Evolutionary conservation across 2,113 vertebrate species (phyloP).

Genomic region (Anoura caudifer): DNA sequence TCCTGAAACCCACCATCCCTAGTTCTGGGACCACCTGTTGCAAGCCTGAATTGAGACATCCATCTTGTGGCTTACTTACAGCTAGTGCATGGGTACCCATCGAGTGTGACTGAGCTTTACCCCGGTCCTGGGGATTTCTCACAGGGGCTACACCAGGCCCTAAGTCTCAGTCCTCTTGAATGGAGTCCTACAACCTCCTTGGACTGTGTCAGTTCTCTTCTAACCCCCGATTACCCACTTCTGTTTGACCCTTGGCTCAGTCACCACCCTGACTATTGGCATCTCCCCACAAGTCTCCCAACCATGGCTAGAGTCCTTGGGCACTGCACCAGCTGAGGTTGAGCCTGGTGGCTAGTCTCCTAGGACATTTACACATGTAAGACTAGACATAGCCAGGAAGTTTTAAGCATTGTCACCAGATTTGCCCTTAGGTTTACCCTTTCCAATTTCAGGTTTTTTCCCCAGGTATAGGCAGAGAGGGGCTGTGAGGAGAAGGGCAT

Average conservation of each 20-base stretch:
- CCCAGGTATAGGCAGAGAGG: not conserved
- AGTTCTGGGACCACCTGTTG: not conserved
- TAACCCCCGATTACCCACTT: too few species aligned
- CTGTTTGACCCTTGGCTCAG: accelerated
- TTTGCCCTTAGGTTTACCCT: too few species aligned
- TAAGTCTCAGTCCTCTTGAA: not conserved
- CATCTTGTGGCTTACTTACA: accelerated
- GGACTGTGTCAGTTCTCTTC: not conserved
- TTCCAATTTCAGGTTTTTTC: not conserved
- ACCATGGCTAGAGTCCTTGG: not conserved
- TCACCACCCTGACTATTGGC: accelerated
- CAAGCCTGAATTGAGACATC: not conserved
- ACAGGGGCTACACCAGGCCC: not conserved
- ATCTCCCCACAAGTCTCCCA: not conserved
- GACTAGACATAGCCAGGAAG: not conserved
- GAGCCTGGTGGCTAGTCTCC: too few species aligned
- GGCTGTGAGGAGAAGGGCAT: accelerated
- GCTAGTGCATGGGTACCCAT: accelerated
- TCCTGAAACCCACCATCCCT: too few species aligned
- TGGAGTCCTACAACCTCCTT: not conserved
- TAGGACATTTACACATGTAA: not conserved
- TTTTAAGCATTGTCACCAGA: too few species aligned
- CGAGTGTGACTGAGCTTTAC: accelerated
- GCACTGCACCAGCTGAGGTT: accelerated
- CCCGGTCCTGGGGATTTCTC: not conserved